Percentiles rank a stretch among this genome's conserved stretches.
Conservation (phyloP, 2,888 invertebrate genomes). For the Atethmia centrago region DNA sequence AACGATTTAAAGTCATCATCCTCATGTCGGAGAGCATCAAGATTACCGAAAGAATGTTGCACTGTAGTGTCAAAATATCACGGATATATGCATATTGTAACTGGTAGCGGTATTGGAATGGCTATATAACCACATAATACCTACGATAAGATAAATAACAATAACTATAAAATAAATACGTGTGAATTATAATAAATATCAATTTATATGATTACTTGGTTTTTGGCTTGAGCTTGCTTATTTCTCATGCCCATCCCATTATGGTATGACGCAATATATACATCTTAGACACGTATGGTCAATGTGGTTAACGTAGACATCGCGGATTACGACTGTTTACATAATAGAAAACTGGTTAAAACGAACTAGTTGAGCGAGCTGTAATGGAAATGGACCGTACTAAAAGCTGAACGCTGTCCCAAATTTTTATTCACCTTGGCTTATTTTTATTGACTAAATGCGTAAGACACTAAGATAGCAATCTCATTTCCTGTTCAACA, state of each 20-base stretch:
- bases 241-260: slow-evolving; percentile 27
- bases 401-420: slow-evolving; percentile 5
- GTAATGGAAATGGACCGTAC: slow-evolving; percentile 15
- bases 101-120: slow-evolving; percentile 37
- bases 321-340: slow-evolving; percentile 24
- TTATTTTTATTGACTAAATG: background rate
- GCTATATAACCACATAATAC: slow-evolving; percentile 37
- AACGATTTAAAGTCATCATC: slow-evolving; percentile 41
- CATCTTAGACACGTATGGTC: slow-evolving; percentile 3
- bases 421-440: background rate
- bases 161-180: slow-evolving; percentile 42
- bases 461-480: background rate
- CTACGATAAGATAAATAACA: slow-evolving; percentile 50
- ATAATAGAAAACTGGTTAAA: slow-evolving; percentile 31
- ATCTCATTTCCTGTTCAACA: background rate
- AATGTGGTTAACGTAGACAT: background rate
- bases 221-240: slow-evolving; percentile 15
- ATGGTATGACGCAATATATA: slow-evolving; percentile 22
- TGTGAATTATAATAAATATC: slow-evolving; percentile 35
- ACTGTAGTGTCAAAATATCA: slow-evolving; percentile 50
- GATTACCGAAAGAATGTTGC: slow-evolving; percentile 52
- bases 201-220: slow-evolving; percentile 44
- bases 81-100: slow-evolving; percentile 20
- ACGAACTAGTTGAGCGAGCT: slow-evolving; percentile 31
- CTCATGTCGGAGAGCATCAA: slow-evolving; percentile 24